Percentiles rank a stretch among this genome's conserved stretches.
Evolutionary conservation across 37 sponge, comb jelly and placozoan species (phyloP).

Genomic region (Axinella damicornis): DNA sequence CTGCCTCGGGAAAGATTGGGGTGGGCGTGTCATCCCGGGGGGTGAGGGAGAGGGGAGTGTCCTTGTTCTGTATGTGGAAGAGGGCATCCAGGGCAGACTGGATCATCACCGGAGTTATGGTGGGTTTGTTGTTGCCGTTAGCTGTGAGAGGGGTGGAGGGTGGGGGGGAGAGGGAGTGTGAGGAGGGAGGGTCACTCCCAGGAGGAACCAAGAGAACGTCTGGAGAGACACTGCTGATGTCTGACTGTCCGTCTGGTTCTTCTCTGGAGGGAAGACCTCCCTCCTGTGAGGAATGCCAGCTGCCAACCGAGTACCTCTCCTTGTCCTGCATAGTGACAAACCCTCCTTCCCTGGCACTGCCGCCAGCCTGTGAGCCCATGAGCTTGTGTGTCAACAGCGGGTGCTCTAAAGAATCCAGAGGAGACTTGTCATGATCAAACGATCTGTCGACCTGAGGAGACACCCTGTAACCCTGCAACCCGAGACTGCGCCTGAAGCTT

Average conservation of each 20-base stretch:
- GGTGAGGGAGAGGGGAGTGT: constrained; percentile 23
- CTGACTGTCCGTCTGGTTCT: constrained; percentile 71
- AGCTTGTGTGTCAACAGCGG: not conserved
- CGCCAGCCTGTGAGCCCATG: too few relatives aligned
- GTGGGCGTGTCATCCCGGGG: constrained; percentile 1
- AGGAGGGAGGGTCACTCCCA: constrained; percentile 1
- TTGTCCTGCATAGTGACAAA: not conserved
- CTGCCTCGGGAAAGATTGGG: constrained; percentile 26
- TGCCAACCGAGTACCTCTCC: constrained; percentile 3
- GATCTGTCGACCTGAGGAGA: not conserved
- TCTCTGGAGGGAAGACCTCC: not conserved
- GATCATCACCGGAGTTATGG: constrained; percentile 60
- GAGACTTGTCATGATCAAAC: too few relatives aligned
- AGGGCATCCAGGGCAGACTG: constrained; percentile 56
- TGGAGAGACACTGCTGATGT: constrained; percentile 19
- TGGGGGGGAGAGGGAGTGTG: constrained; percentile 28
- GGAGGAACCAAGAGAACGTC: not conserved
- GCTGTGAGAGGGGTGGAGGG: constrained; percentile 48
- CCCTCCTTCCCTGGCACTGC: too few relatives aligned
- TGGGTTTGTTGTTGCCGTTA: constrained; percentile 6
- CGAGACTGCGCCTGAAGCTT: not conserved
- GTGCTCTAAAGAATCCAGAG: not conserved
- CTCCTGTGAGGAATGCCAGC: not conserved
- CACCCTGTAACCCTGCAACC: not conserved
- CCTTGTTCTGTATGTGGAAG: constrained; percentile 22